Evolutionary conservation across 2,888 invertebrate genomes (phyloP), one percentile per base, ranked within the genome.

Genomic region (Cephus pygmeus): DNA sequence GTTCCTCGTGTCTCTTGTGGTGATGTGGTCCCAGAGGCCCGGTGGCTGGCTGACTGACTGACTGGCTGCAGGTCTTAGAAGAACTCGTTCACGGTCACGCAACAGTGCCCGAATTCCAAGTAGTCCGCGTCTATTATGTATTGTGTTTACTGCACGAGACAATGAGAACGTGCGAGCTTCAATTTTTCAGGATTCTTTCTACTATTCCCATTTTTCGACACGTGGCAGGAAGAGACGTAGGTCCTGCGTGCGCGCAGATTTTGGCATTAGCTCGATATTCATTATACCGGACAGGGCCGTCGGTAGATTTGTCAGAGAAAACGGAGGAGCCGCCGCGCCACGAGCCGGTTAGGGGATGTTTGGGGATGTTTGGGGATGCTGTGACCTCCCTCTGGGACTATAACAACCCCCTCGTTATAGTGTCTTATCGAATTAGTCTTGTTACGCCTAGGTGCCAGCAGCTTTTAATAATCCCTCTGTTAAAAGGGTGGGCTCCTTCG

Each of bases 371-470:
- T 85, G 79, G 73, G 77, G 73, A 79, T 82, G 86, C 82, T 85
- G 85, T 33, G 74, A 77, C 75, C 69, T 56, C 76, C 68, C 75
- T 73, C 76, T 79, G 73, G 75, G 83, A 78, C 81, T 79, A 82
- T 88, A 89, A 89, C 85, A 87, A 88, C 85, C 86, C 84, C 87
- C 86, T 90, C 88, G 88, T 90, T 91, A 90, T 86, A 85, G 81
- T 88, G 90, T 91, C 90, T 84, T 82, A 83, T 87, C 87, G 86
- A 88, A 90, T 90, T 89, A 89, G 88, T 85, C 73, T 78, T 75
- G 75, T 78, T 78, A 78, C 73, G 73, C 77, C 73, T 1, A 34
- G 75, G 35, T 35, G 77, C 75, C 69, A 75, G 36, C 23, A 69
- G 35, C 35, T 34, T 33, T 33, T 69, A 69, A 69, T 33, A 34